Percentiles rank a stretch among this genome's conserved stretches.
Evolutionary conservation across 2,113 vertebrate species (phyloP).

Genomic region (Brachyhypopomus occidentalis): DNA sequence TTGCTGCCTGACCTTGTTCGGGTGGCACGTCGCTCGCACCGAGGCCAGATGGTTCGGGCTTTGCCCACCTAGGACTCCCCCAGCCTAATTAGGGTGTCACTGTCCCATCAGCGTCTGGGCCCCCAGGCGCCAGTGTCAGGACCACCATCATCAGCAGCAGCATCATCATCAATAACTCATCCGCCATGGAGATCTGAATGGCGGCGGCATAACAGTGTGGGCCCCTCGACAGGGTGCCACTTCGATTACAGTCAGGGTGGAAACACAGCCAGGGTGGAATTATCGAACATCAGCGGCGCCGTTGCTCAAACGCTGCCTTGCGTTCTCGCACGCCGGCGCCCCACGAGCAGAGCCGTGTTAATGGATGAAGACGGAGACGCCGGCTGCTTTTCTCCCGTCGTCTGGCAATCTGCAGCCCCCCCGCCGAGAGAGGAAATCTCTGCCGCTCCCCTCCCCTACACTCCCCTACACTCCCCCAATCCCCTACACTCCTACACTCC

Average conservation of each 20-base stretch:
- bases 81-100: conserved; percentile 59
- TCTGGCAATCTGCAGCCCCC: conserved; percentile 36
- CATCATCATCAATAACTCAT: conserved; percentile 60
- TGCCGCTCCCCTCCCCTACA: background rate
- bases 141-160: conserved; percentile 44
- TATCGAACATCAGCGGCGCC: conserved; percentile 31
- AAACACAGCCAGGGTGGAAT: conserved; percentile 40
- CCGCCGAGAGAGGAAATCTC: conserved; percentile 40
- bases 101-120: conserved; percentile 35
- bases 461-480: no score
- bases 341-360: conserved; percentile 25
- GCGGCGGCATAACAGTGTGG: conserved; percentile 44
- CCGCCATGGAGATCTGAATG: conserved; percentile 45
- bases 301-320: conserved; percentile 16
- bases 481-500: no score
- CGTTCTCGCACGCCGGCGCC: conserved; percentile 20
- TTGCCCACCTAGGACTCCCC: conserved; percentile 54
- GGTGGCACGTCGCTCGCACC: conserved; percentile 52
- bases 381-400: conserved; percentile 45
- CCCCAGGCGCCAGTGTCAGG: conserved; percentile 22
- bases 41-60: conserved; percentile 69
- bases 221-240: conserved; percentile 31
- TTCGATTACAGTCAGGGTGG: conserved; percentile 26
- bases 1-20: conserved; percentile 64
- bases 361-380: conserved; percentile 48